Evolutionary conservation across 2,888 invertebrate species (phyloP), one percentile per base, ranked within the genome.

Genomic region (Mycalesis mineus): DNA sequence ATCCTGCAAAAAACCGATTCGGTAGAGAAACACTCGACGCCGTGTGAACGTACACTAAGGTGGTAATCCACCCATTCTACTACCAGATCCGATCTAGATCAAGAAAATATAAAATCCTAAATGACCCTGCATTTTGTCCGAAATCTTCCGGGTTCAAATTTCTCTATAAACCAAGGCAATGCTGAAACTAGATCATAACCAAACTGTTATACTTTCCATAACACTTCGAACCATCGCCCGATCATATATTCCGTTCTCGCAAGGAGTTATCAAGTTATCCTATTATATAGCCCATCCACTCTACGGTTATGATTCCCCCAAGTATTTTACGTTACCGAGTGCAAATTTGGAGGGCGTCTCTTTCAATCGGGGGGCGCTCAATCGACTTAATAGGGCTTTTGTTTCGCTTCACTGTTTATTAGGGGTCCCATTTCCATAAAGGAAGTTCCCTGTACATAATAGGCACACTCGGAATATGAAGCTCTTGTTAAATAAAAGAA

Each of bases 331-430:
- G 57, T 44, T 53, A 58, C 59, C 50, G 59, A 53, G 60, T 62
- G 63, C 61, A 60, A 63, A 66, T 64, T 65, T 58, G 54, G 60
- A 53, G 57, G 49, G 58, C 47, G 57, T 61, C 57, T 50, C 48
- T 54, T 60, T 62, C 61, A 57, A 64, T 55, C 47, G 49, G 55
- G 60, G 64, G 63, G 60, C 42, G 56, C 57, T 51, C 57, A 55
- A 61, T 65, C 58, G 63, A 58, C 57, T 58, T 63, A 61, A 60
- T 53, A 56, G 56, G 57, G 55, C 58, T 61, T 62, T 61, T 65
- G 61, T 65, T 61, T 62, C 55, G 45, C 40, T 49, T 54, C 57
- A 49, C 41, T 59, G 61, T 61, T 64, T 62, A 57, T 61, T 51
- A 55, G 48, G 53, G 60, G 54, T 22, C 13, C 41, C 41, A 28